Evolutionary conservation across 2,797 vertebrate species (phyloP).

Genomic region (Hippopotamyrus pictus): DNA sequence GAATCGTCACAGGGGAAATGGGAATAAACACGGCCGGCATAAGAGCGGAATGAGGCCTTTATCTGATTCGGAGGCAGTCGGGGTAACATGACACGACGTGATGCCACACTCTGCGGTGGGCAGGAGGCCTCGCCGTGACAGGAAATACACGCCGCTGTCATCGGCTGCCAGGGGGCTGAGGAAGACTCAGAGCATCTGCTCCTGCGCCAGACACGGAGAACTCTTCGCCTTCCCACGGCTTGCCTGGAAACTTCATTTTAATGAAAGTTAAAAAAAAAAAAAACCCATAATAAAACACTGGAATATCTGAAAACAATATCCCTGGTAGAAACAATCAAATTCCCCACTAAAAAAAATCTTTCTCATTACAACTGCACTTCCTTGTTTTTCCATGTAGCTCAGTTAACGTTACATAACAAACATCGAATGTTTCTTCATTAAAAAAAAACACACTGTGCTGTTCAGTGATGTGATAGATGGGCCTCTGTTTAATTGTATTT

Average conservation of each 20-base stretch:
- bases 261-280: not conserved
- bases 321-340: not conserved
- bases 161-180: not conserved
- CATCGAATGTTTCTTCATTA: not conserved
- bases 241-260: not conserved
- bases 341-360: not conserved
- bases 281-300: not conserved
- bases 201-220: not conserved
- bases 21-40: constrained; percentile 34
- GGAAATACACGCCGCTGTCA: not conserved
- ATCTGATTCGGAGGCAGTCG: constrained; percentile 13
- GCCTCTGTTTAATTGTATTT: not conserved
- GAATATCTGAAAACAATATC: not conserved
- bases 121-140: not conserved
- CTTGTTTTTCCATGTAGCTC: not conserved
- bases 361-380: not conserved
- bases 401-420: not conserved
- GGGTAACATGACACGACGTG: constrained; percentile 16
- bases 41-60: constrained; percentile 22
- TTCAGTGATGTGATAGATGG: not conserved
- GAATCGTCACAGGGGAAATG: constrained; percentile 20
- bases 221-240: not conserved
- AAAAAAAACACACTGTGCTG: not conserved
- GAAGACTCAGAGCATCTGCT: not conserved
- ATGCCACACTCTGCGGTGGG: not conserved